A percentile compares a stretch with the other conserved stretches of the same genome.
Evolutionary conservation across 2,888 invertebrate genomes (phyloP).

Genomic region (Lasioglossum morio): DNA sequence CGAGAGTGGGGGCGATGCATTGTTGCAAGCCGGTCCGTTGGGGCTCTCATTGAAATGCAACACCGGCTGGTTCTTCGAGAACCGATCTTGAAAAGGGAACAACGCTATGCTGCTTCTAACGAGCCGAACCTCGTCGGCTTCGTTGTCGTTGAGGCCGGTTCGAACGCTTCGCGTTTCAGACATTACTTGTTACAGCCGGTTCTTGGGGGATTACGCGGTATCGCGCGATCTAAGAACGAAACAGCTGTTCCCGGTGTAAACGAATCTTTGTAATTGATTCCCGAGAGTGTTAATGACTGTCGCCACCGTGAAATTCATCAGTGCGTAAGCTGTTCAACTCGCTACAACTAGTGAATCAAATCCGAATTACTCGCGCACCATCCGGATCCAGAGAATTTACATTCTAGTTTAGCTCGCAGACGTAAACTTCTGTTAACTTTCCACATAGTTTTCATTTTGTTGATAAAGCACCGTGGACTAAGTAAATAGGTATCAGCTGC

Average conservation of each 20-base stretch:
- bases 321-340: background rate
- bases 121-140: slow-evolving; percentile 14
- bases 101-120: slow-evolving; percentile 7
- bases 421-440: slow-evolving; percentile 14
- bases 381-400: background rate
- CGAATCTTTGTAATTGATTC: slow-evolving; percentile 3
- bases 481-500: slow-evolving; percentile 12
- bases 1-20: background rate
- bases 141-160: background rate
- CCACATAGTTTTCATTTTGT: slow-evolving; percentile 8
- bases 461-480: background rate
- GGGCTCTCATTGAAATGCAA: slow-evolving; percentile 41
- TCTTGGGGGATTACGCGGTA: background rate
- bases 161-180: background rate
- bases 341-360: background rate
- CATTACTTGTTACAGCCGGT: background rate
- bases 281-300: background rate
- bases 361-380: background rate
- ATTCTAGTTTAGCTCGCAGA: background rate
- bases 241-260: background rate
- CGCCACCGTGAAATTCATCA: background rate
- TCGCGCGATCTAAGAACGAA: background rate
- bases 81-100: slow-evolving; percentile 22
- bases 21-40: slow-evolving; percentile 35
- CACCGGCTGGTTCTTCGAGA: background rate